Percentiles rank a stretch among this genome's conserved stretches.
These are phyloP conservation scores for Acromyrmex echinatior DNA, from an alignment of 1,140 invertebrate species.

Conservation along the genomic window DNA sequence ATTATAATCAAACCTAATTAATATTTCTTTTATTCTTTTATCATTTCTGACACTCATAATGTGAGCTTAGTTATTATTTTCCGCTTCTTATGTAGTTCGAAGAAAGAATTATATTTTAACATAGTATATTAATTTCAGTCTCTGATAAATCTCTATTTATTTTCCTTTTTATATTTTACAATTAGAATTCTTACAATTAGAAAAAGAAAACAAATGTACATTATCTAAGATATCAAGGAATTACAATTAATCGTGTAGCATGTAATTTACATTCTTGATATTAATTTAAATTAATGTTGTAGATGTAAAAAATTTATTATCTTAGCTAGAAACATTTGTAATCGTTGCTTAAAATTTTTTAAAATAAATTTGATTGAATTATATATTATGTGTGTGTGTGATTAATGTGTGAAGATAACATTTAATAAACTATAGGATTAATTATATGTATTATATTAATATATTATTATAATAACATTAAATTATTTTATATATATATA, in stretches of 20 bases:
- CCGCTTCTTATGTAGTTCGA: conserved; percentile 43
- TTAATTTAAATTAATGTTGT: neutral
- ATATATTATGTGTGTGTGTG: no score
- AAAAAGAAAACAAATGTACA: no score
- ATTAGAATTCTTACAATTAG: no score
- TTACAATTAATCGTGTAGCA: neutral
- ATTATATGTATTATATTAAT: neutral
- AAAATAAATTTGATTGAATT: neutral
- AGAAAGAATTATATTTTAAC: conserved; percentile 39
- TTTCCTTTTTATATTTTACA: neutral
- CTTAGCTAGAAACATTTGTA: neutral
- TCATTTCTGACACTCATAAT: neutral
- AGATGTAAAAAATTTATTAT: neutral
- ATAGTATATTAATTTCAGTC: neutral
- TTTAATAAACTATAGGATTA: neutral
- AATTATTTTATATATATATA: no score
- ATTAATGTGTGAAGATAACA: neutral
- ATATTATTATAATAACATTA: no score
- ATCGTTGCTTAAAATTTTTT: neutral
- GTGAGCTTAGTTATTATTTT: conserved; percentile 34
- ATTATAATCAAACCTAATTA: neutral
- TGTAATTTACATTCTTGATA: neutral
- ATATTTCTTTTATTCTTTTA: neutral
- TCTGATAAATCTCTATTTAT: conserved; percentile 1
- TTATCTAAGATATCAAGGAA: neutral